phyloP scores from a whole-genome alignment of 2,888 invertebrate genomes.

The Hymenopus coronatus region DNA sequence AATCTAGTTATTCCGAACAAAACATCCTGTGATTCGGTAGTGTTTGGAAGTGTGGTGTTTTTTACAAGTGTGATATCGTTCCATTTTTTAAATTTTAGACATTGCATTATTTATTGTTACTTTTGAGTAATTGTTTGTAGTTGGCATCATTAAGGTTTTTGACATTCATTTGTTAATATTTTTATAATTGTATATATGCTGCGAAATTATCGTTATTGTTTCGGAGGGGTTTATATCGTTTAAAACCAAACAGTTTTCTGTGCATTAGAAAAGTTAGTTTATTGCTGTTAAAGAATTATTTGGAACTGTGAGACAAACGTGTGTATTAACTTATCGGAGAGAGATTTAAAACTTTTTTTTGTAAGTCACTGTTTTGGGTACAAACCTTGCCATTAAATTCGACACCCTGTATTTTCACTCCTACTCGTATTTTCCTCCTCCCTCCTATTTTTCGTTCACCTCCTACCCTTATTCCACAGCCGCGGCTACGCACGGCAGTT shows the following conservation, averaged over 20 bases:
- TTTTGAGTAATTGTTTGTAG: conserved; percentile 1
- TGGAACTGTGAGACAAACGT: background rate
- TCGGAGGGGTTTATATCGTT: background rate
- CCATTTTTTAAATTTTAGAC: conserved; percentile 3
- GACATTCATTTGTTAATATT: background rate
- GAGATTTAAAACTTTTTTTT: background rate
- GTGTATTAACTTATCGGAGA: background rate
- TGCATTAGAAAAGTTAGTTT: background rate
- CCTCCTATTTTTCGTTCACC: conserved; percentile 24
- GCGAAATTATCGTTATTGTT: background rate
- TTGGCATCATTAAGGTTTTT: background rate
- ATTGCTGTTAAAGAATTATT: background rate
- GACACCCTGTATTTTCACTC: conserved; percentile 34
- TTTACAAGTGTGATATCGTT: conserved; percentile 4
- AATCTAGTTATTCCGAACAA: background rate
- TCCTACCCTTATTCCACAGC: conserved; percentile 23
- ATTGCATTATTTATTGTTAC: background rate
- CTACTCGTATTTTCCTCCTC: conserved; percentile 30
- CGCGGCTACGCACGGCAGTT: conserved; percentile 22
- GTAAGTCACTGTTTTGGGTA: background rate
- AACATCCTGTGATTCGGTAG: conserved; percentile 13
- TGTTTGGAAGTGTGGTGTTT: conserved; percentile 5
- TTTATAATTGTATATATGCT: conserved; percentile 3
- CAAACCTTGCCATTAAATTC: conserved; percentile 1
- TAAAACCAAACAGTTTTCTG: background rate